Evolutionary conservation across 2,797 vertebrate genomes (phyloP).

Genomic region (Enteromius viviparus): DNA sequence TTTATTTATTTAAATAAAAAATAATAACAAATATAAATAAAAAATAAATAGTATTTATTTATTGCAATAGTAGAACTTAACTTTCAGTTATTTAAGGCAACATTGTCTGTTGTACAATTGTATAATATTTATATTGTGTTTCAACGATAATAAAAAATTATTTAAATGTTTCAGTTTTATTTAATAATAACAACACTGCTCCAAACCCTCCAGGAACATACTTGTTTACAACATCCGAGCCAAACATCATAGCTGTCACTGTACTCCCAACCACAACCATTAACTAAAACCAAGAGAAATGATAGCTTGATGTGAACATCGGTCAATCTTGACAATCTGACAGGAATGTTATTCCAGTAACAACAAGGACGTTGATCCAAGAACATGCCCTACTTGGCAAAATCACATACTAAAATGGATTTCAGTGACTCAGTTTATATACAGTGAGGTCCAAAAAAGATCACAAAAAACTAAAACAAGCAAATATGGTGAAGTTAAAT

Average conservation of each 20-base stretch:
- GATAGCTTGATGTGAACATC: too few relatives aligned
- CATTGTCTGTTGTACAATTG: background rate
- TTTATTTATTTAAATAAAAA: too few relatives aligned
- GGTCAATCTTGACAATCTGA: background rate
- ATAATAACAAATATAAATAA: too few relatives aligned
- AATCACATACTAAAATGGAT: background rate
- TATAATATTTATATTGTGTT: background rate
- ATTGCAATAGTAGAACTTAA: too few relatives aligned
- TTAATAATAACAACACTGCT: background rate
- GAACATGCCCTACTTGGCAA: conserved; percentile 4
- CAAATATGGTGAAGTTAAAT: background rate
- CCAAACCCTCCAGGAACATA: background rate
- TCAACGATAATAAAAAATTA: background rate
- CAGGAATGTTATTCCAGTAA: background rate
- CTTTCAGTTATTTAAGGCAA: too few relatives aligned
- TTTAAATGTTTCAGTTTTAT: background rate
- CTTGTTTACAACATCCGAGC: background rate
- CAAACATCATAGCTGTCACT: background rate
- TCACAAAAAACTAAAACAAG: background rate
- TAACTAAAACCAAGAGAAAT: conserved; percentile 3
- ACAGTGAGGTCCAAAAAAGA: background rate
- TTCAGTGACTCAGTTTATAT: background rate
- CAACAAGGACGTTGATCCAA: background rate
- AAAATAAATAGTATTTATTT: too few relatives aligned
- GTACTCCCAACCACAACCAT: background rate